phyloP scores from a whole-genome alignment of 2,113 vertebrate species.

The Hiodon alosoides region DNA sequence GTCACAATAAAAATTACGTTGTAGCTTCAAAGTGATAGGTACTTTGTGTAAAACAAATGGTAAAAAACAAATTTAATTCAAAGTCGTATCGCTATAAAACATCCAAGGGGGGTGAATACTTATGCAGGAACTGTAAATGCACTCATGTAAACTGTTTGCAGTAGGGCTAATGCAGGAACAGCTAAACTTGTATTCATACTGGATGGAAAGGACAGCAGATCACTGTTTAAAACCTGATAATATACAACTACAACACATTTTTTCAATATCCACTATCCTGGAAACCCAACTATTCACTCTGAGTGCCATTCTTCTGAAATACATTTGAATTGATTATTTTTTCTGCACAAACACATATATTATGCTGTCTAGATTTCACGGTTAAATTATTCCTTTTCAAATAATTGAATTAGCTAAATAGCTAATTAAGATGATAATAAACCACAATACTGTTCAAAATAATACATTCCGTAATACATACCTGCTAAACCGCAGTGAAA shows the following conservation, averaged over 20 bases:
- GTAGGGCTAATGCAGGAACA: not conserved
- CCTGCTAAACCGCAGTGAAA: not conserved
- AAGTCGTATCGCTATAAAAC: too few relatives aligned
- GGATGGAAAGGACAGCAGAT: slow-evolving; percentile 18
- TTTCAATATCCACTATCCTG: slow-evolving; percentile 22
- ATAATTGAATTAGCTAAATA: not conserved
- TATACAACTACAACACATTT: slow-evolving; percentile 30
- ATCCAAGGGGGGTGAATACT: too few relatives aligned
- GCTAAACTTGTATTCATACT: slow-evolving; percentile 20
- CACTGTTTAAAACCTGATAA: slow-evolving; percentile 26
- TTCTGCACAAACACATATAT: not conserved
- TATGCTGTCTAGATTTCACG: too few relatives aligned
- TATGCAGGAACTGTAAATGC: too few relatives aligned
- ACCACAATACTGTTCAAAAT: not conserved
- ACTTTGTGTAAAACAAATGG: too few relatives aligned
- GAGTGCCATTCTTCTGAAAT: slow-evolving; percentile 13
- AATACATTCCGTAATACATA: not conserved
- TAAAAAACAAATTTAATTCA: too few relatives aligned
- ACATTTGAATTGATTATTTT: slow-evolving; percentile 13
- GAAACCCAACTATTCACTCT: slow-evolving; percentile 32
- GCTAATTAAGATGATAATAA: not conserved
- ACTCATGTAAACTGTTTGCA: slow-evolving; percentile 29
- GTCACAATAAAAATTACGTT: too few relatives aligned
- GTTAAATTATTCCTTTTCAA: too few relatives aligned
- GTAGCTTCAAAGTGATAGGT: too few relatives aligned